Base-by-base conservation (phyloP, 2,888 invertebrate species). In the Tachina lurida region DNA sequence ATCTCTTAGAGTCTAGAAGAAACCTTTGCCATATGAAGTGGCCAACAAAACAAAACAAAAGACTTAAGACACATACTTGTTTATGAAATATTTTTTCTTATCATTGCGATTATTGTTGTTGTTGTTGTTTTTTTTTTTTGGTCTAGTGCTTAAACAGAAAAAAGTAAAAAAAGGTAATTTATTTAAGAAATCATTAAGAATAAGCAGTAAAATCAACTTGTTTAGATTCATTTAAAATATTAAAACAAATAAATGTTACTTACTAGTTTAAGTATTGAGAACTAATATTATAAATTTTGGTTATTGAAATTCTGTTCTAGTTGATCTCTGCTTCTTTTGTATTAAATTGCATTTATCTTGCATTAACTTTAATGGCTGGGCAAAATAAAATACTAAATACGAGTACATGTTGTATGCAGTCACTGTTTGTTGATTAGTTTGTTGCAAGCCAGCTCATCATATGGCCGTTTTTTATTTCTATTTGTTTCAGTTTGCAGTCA, bases 1-100 rank as follows among this genome's bases (percentile, higher is more conserved):
- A 56, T 15, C 2, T 31, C 31, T 31, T n/a, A 2, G 31, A 41
- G 41, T 0, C 19, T 41, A 17, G 13, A 60, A 17, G 15, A 49
- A 74, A 75, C 81, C 68, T 81, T 81, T 81, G 62, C 52, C 75
- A 75, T 75, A 81, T 75, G 56, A 75, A 81, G 68, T 39, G 67
- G 12, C 39, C 7, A 73, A 13, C 7, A 22, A 52, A 19, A 13
- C 7, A 22, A 52, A 19, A 54, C 17, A 75, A 79, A 84, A 79
- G 74, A 79, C 75, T 79, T 80, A 80, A 78, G 60, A 67, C 19
- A 60, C 73, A 73, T 78, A 65, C 77, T 62, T 54, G 60, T 31
- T 73, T 65, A 43, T n/a, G 3, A 41, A 15, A 71, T 67, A 3
- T 49, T 73, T 75, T 54, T 67, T 68, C 41, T 78, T 84, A 84